Base-by-base conservation (phyloP, 2,888 invertebrate species). In the Macaria liturata region DNA sequence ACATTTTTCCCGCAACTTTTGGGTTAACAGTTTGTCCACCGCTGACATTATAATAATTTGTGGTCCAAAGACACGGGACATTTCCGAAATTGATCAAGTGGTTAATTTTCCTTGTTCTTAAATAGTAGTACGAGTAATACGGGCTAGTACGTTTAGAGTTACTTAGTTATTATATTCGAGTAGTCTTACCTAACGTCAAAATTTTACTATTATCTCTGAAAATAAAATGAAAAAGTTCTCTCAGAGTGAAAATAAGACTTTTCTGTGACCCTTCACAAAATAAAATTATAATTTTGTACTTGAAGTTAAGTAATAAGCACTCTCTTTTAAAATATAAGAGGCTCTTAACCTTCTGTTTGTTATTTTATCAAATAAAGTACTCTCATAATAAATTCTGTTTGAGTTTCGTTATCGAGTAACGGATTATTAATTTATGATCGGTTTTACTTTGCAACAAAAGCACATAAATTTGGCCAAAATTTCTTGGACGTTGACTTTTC, bases 361-460 rank as follows among this genome's bases (percentile, higher is more conserved):
- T 75, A 75, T 82, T 79, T 75, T 78, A 83, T 80, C 71, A 76
- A 79, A 76, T 83, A 78, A 81, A 37, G 42, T 42, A 9, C 72
- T 67, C 75, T 71, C 76, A 78, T 81, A 78, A 79, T 78, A 77
- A 83, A 80, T 79, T 81, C 75, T 72, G 76, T 80, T 81, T 74
- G 78, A 80, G 76, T 78, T 79, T 72, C 62, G 49, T 46, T 73
- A 80, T 83, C 80, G 80, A 79, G 77, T 79, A 74, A 75, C 77
- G 73, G 72, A 79, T 81, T 80, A 74, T 72, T 82, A 82, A 86
- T 86, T 86, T 85, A 85, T 80, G 80, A 84, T 83, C 77, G 79
- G 78, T 80, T 81, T 81, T 82, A 83, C 81, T 81, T 80, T 74
- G 72, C 66, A 78, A 82, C 80, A 76, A 81, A 83, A 80, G 75